These are phyloP conservation scores for Drosophila ficusphila DNA, from an alignment of 1,140 invertebrate genomes.

Conservation along the genomic window DNA sequence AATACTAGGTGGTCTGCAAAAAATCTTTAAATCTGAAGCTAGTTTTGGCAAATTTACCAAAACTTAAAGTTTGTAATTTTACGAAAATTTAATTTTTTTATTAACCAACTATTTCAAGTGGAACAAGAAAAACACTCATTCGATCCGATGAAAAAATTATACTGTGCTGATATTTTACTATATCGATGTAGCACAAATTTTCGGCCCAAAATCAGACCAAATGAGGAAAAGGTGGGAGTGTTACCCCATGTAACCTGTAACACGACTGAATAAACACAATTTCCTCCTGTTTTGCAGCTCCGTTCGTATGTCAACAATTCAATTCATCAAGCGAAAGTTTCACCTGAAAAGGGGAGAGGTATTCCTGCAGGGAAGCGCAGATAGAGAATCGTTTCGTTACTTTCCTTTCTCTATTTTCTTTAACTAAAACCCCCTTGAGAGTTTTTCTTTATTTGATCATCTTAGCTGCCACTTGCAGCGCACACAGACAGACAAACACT, in stretches of 20 bases:
- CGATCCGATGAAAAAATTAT: background rate
- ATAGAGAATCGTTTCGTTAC: constrained; percentile 65
- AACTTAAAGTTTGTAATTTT: background rate
- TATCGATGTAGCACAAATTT: background rate
- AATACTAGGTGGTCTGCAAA: background rate
- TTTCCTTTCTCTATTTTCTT: constrained; percentile 71
- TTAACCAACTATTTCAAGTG: too few relatives aligned
- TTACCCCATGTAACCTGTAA: constrained; percentile 56
- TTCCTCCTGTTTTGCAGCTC: constrained; percentile 72
- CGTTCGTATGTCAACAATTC: constrained; percentile 76
- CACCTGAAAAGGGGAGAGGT: constrained; percentile 43
- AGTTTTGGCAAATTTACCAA: too few relatives aligned
- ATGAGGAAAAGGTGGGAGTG: background rate
- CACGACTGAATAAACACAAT: constrained; percentile 82
- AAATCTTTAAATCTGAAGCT: too few relatives aligned
- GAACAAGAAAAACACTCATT: too few relatives aligned
- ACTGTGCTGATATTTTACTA: too few relatives aligned
- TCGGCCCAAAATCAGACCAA: background rate
- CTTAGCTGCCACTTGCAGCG: constrained; percentile 80
- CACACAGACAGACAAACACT: constrained; percentile 41
- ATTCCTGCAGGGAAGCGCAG: background rate
- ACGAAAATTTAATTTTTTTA: too few relatives aligned
- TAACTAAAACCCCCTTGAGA: constrained; percentile 80
- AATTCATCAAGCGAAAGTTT: constrained; percentile 79
- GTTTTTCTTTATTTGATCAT: constrained; percentile 79